Conservation (phyloP, 2,113 vertebrate genomes). For the Ornithorhynchus anatinus region DNA sequence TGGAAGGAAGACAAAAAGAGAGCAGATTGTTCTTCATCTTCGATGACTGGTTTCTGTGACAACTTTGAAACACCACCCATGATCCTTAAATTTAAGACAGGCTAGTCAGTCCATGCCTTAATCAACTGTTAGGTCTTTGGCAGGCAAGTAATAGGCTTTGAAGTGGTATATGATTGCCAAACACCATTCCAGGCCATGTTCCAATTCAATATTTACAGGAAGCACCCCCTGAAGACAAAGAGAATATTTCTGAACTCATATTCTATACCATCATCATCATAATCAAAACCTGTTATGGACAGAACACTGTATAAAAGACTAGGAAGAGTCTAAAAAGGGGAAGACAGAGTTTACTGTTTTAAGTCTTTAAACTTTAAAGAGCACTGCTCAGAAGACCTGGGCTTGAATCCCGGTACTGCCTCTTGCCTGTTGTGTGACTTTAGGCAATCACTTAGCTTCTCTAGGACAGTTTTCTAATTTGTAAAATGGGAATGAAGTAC, state of each 20-base stretch:
- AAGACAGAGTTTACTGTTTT: not conserved
- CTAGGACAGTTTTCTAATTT: not conserved
- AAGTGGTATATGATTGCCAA: too few species aligned
- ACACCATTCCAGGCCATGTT: too few species aligned
- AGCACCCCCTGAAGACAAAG: not conserved
- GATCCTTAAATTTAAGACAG: too few species aligned
- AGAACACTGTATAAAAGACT: not conserved
- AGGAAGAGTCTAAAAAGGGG: not conserved
- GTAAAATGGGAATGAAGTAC: not conserved
- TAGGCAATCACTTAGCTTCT: not conserved
- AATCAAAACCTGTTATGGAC: not conserved
- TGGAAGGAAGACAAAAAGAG: too few species aligned
- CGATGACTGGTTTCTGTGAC: too few species aligned
- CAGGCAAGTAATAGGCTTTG: too few species aligned
- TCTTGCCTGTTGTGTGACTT: not conserved
- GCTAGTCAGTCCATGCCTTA: too few species aligned
- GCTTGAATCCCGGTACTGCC: not conserved
- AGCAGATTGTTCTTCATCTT: too few species aligned
- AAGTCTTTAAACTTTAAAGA: not conserved
- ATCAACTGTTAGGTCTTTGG: too few species aligned
- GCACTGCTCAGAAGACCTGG: not conserved
- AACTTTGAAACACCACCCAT: too few species aligned
- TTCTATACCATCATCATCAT: not conserved
- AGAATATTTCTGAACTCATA: not conserved
- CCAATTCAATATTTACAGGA: not conserved